These are phyloP conservation scores for Polyommatus icarus DNA, from an alignment of 2,888 invertebrate species.

Conservation along the genomic window DNA sequence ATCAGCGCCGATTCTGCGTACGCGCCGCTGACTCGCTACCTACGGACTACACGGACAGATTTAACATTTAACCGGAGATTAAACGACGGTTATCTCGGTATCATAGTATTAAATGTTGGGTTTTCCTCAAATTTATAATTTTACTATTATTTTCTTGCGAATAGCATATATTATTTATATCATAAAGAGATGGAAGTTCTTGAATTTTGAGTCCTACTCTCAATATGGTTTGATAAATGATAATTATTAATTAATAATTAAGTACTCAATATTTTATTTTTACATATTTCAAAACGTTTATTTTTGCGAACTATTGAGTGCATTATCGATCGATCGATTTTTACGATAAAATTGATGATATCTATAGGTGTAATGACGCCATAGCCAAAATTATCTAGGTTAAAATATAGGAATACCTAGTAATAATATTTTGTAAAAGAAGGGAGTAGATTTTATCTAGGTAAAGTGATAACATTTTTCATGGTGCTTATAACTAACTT, in stretches of 20 bases:
- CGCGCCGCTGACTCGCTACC: slow-evolving; percentile 46
- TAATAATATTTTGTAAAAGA: not conserved
- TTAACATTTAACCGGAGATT: not conserved
- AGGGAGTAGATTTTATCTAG: not conserved
- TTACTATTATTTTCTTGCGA: too few species aligned
- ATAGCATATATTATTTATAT: too few species aligned
- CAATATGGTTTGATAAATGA: too few species aligned
- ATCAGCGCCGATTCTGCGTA: slow-evolving; percentile 73
- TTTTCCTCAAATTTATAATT: not conserved
- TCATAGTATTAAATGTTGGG: not conserved
- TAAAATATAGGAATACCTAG: not conserved
- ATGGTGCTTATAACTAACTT: not conserved
- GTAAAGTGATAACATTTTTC: not conserved
- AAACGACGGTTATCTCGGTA: not conserved
- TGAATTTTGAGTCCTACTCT: too few species aligned
- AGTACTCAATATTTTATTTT: too few species aligned
- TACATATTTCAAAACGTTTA: too few species aligned
- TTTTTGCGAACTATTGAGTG: not conserved
- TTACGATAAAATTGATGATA: not conserved
- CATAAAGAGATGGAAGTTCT: too few species aligned
- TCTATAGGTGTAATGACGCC: too few species aligned
- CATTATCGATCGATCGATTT: not conserved
- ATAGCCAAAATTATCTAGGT: too few species aligned
- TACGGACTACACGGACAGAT: not conserved
- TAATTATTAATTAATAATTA: too few species aligned